Evolutionary conservation across 2,797 vertebrate species (phyloP).

Genomic region (Gadopsis bispinosus): DNA sequence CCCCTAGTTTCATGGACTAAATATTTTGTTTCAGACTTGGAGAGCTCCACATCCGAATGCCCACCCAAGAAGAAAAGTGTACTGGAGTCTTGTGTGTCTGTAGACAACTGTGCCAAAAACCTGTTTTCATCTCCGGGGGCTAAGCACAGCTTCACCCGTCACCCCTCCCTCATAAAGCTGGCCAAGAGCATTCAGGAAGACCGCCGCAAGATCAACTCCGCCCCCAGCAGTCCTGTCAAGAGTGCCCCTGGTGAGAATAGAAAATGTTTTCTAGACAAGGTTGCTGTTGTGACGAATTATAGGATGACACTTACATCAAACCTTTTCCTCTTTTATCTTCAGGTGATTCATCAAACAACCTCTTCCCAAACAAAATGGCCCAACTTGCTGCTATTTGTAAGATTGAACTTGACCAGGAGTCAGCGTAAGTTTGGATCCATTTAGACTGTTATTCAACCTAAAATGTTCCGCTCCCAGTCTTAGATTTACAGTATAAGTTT

Average conservation of each 20-base stretch:
- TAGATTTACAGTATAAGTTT: neutral
- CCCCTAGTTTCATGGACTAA: neutral
- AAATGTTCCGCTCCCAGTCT: neutral
- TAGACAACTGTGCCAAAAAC: slow-evolving; percentile 94
- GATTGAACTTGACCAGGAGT: slow-evolving; percentile 89
- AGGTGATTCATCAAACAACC: slow-evolving; percentile 57
- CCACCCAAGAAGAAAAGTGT: slow-evolving; percentile 54
- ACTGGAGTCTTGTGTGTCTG: slow-evolving; percentile 75
- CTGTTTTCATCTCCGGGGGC: slow-evolving; percentile 88
- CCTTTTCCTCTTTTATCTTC: neutral
- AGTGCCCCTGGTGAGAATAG: slow-evolving; percentile 77
- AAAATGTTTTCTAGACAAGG: accelerated
- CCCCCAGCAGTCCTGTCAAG: slow-evolving; percentile 92
- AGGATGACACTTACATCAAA: neutral
- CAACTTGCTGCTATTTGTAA: slow-evolving; percentile 91
- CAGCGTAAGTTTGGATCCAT: slow-evolving; percentile 80
- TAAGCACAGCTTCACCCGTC: slow-evolving; percentile 91
- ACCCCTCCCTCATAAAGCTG: slow-evolving; percentile 94
- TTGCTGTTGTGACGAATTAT: accelerated
- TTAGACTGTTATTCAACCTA: neutral
- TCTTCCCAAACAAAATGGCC: slow-evolving; percentile 87
- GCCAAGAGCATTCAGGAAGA: slow-evolving; percentile 92
- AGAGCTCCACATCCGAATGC: slow-evolving; percentile 48
- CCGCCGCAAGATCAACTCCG: slow-evolving; percentile 93
- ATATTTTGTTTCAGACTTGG: slow-evolving; percentile 59